Percentiles rank a stretch among this genome's conserved stretches.
Conservation (phyloP, 2,888 invertebrate species). For the Pristionchus mayeri region DNA sequence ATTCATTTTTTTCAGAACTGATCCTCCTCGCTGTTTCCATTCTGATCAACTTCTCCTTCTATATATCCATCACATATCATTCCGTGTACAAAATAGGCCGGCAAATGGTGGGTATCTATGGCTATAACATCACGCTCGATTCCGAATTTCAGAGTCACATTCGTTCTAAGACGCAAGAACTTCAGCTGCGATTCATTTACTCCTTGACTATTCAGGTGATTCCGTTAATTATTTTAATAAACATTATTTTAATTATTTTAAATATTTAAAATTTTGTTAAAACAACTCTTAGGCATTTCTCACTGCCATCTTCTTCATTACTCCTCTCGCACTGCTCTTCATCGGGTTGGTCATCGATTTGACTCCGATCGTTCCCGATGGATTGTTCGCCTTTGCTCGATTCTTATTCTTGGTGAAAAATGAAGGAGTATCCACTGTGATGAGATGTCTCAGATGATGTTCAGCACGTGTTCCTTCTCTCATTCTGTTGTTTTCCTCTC, state of each 20-base stretch:
- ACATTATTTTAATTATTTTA: too few relatives aligned
- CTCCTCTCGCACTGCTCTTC: neutral
- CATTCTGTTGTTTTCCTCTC: conserved; percentile 3
- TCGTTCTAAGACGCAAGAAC: neutral
- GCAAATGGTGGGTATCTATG: neutral
- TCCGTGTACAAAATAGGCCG: conserved; percentile 17
- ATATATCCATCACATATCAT: conserved; percentile 12
- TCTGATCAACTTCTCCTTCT: neutral
- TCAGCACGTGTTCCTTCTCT: conserved; percentile 24
- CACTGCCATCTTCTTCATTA: conserved; percentile 13
- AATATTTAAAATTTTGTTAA: too few relatives aligned
- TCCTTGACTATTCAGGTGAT: conserved; percentile 23
- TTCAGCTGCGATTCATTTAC: conserved; percentile 38
- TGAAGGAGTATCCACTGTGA: neutral
- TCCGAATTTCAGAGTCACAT: neutral
- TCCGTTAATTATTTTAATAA: too few relatives aligned
- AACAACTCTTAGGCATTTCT: conserved; percentile 10
- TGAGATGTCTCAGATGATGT: neutral
- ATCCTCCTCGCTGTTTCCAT: neutral
- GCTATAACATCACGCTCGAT: neutral
- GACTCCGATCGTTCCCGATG: neutral
- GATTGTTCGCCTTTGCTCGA: neutral
- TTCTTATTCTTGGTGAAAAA: neutral
- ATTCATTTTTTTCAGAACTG: neutral
- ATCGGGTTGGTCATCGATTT: neutral